Evolutionary conservation across 2,113 vertebrate genomes (phyloP), one percentile per base, ranked within the genome.

Genomic region (Hoplias malabaricus): DNA sequence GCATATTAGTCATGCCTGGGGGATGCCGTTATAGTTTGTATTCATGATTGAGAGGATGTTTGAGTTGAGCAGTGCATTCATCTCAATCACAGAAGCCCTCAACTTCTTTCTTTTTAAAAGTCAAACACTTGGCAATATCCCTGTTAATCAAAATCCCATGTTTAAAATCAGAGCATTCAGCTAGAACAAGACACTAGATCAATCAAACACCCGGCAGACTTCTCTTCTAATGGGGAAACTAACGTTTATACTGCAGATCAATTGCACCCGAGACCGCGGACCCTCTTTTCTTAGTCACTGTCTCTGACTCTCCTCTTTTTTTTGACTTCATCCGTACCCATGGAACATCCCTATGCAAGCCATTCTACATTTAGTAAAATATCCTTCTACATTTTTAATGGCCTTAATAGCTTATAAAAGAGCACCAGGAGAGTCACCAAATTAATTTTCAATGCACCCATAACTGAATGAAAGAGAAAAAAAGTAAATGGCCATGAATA

Each of bases 351-450:
- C 34, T 50, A 16, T 67, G 56, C 46, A 23, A 42, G 67, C 29
- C 59, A 34, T 56, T 62, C 36, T 46, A 72, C 75, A 82, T 66
- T 54, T 54, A 56, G 81, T 86, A 40, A 86, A 87, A 80, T 83
- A 76, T 85, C 83, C 38, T 83, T 87, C 73, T 82, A 69, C 63
- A 84, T 83, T 81, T 87, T 84, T 84, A 87, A 87, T 82, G 66
- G 73, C 72, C 50, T 80, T 82, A 82, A 89, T 86, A 78, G 76
- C 80, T 85, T 85, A 81, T 75, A 81, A 85, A 82, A 84, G 79
- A 83, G 82, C 61, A 72, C 71, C 56, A 40, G 80, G 68, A 81
- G 86, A 81, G 38, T 69, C 56, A 23, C 72, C 75, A 61, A 67
- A 89, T 87, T 36, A 78, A 80, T 63, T 75, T 80, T 79, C 76